A percentile compares a stretch with the other conserved stretches of the same genome.
Evolutionary conservation across 1,140 invertebrate species (phyloP).

Genomic region (Pristionchus pacificus): DNA sequence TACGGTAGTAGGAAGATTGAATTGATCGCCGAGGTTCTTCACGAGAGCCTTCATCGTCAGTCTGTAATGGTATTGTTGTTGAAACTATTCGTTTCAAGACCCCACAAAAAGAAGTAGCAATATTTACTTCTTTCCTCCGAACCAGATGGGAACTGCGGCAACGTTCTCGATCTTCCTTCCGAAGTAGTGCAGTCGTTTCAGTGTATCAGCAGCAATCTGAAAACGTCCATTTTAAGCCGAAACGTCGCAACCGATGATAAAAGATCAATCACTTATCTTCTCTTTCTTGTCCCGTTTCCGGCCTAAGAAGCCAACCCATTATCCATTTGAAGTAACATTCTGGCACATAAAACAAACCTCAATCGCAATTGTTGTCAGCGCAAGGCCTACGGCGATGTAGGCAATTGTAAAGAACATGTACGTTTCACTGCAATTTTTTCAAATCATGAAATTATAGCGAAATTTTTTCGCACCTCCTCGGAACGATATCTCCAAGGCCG

Average conservation of each 20-base stretch:
- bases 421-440: slow-evolving; percentile 1
- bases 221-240: background rate
- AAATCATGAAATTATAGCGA: background rate
- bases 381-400: slow-evolving; percentile 48
- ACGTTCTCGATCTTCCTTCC: slow-evolving; percentile 49
- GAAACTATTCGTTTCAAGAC: background rate
- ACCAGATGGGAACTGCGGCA: slow-evolving; percentile 44
- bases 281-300: too few species aligned
- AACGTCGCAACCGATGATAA: background rate
- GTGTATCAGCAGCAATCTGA: slow-evolving; percentile 44
- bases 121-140: slow-evolving; percentile 46
- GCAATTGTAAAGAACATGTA: slow-evolving; percentile 45
- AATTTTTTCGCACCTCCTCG: slow-evolving; percentile 34
- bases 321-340: too few species aligned
- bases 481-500: slow-evolving; percentile 49
- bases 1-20: slow-evolving; percentile 39
- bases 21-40: slow-evolving; percentile 47
- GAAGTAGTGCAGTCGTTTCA: slow-evolving; percentile 49
- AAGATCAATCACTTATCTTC: too few species aligned
- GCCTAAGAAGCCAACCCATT: background rate
- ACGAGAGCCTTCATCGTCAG: slow-evolving; percentile 49
- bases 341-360: slow-evolving; percentile 26
- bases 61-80: slow-evolving; percentile 22
- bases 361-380: slow-evolving; percentile 50
- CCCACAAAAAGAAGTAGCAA: background rate